Evolutionary conservation across 2,797 vertebrate genomes (phyloP).

Genomic region (Halcyon badia): DNA sequence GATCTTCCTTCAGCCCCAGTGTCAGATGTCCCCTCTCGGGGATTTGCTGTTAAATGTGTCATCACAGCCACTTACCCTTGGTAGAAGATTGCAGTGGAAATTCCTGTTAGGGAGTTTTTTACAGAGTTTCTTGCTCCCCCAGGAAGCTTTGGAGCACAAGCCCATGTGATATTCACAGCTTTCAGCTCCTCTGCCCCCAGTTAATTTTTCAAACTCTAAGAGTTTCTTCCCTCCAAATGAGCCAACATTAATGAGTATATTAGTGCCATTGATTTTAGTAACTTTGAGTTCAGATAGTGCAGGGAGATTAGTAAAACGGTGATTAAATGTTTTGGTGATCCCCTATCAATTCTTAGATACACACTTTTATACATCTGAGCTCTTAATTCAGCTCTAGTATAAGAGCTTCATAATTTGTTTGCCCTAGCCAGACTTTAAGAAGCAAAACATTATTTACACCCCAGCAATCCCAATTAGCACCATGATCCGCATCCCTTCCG

Average conservation of each 20-base stretch:
- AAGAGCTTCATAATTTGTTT: conserved; percentile 3
- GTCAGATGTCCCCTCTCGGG: not conserved
- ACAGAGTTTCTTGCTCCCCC: not conserved
- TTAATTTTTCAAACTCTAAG: not conserved
- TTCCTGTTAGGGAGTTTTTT: not conserved
- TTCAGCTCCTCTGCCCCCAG: not conserved
- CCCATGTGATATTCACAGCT: not conserved
- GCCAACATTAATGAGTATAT: not conserved
- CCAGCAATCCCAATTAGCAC: not conserved
- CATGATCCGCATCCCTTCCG: rapidly evolving
- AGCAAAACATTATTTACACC: conserved; percentile 18
- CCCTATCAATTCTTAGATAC: not conserved
- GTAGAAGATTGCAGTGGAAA: not conserved
- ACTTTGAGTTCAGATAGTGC: not conserved
- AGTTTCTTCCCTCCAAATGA: not conserved
- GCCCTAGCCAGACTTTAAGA: not conserved
- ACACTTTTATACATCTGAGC: not conserved
- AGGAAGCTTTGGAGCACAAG: not conserved
- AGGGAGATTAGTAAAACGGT: conserved; percentile 27
- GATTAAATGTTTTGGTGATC: conserved; percentile 52
- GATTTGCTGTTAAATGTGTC: rapidly evolving
- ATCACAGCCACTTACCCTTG: rapidly evolving
- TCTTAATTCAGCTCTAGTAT: conserved; percentile 18
- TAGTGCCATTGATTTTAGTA: conserved; percentile 43
- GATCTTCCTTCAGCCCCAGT: not conserved